Evolutionary conservation across 2,113 vertebrate species (phyloP).

Genomic region (Eublepharis macularius): DNA sequence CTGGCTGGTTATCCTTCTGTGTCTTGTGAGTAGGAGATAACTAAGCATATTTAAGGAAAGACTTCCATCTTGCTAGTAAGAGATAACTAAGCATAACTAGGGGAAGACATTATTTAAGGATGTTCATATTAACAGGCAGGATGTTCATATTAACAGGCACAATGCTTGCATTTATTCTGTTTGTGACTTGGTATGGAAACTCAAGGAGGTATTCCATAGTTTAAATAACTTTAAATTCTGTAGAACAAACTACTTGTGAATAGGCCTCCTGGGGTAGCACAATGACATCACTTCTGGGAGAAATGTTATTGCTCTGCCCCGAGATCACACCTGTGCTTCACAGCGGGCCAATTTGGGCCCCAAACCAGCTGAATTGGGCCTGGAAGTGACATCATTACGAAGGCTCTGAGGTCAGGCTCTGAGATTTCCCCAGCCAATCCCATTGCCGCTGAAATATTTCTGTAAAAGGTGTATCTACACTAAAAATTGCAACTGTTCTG

Average conservation of each 20-base stretch:
- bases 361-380: no score
- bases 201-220: not conserved
- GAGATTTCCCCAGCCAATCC: no score
- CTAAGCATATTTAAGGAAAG: not conserved
- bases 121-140: not conserved
- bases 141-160: no score
- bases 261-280: no score
- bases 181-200: not conserved
- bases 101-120: not conserved
- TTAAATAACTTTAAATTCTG: not conserved
- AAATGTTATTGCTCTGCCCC: no score
- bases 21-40: not conserved
- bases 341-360: no score
- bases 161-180: not conserved
- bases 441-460: not conserved
- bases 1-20: not conserved
- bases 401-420: no score
- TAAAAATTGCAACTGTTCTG: not conserved
- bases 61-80: not conserved
- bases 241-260: not conserved
- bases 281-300: no score
- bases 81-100: conserved; percentile 1
- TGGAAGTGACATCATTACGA: no score
- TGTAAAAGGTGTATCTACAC: no score
- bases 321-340: no score